These are phyloP conservation scores for Amiota communis DNA, from an alignment of 2,888 invertebrate genomes.

Conservation along the genomic window DNA sequence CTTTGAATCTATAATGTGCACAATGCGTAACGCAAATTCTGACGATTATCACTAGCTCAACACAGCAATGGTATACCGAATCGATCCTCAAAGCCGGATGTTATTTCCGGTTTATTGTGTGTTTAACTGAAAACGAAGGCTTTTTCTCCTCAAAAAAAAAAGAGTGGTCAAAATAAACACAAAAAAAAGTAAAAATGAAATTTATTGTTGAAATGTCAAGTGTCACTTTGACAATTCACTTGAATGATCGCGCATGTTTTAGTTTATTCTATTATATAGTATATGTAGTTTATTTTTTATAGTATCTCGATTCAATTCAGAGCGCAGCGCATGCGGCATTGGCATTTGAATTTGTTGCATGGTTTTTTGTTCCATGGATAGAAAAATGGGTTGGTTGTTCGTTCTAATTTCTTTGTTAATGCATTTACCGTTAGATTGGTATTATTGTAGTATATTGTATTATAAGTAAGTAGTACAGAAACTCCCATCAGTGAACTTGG, in stretches of 20 bases:
- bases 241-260: conserved; percentile 1
- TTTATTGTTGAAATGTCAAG: conserved; percentile 31
- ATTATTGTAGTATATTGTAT: no score
- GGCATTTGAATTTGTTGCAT: conserved; percentile 26
- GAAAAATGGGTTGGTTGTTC: not conserved
- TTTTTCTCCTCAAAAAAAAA: conserved; percentile 20
- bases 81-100: conserved; percentile 69
- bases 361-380: conserved; percentile 23
- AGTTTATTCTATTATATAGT: not conserved
- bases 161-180: not conserved
- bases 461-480: no score
- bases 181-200: conserved; percentile 1
- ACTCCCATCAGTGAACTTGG: no score
- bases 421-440: no score
- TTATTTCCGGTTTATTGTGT: conserved; percentile 70
- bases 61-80: conserved; percentile 57
- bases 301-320: not conserved
- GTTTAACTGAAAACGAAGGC: conserved; percentile 17
- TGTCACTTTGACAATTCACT: conserved; percentile 22
- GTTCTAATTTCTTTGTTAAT: no score
- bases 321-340: conserved; percentile 22
- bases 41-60: conserved; percentile 56
- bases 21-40: conserved; percentile 65
- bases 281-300: not conserved
- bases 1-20: conserved; percentile 52